Base-by-base conservation (phyloP, 2,113 vertebrate genomes). In the Pipra filicauda region DNA sequence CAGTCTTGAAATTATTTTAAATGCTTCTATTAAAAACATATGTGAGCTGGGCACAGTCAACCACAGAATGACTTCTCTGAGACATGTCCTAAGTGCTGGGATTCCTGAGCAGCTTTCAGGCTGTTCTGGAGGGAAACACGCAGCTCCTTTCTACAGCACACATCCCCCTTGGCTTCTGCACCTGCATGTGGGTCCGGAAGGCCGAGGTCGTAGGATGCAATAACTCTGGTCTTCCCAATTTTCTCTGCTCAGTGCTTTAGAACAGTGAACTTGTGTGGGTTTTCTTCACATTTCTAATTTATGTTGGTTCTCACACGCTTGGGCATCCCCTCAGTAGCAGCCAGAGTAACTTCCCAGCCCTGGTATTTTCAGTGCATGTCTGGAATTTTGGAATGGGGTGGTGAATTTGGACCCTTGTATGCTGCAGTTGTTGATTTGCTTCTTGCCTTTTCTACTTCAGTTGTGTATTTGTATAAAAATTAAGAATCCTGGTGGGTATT, bases 21-120 rank as follows among this genome's bases (percentile, higher is more conserved):
- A 39, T 35, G 37, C 58, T 96, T 91, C 88, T 74, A 71, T 92
- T 92, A 82, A 74, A 96, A 96, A 88, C 55, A 79, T 12, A 27
- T 2, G 19, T 0, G 4, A 95, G 37, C 6, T 10, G 76, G 64
- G 85, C 91, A 94, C 46, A 67, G 49, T 61, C 4, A 64, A 43
- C 64, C 1, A 0, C 12, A 7, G 72, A 54, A 48, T 26, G 59
- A 58, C 66, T 92, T 91, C 69, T 67, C 72, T 55, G 79, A 80
- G 86, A 43, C 8, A 2, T 6, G 26, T 71, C 49, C 80, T 35
- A 9, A 67, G 27, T 6, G 8, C 46, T 84, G 76, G 23, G 39
- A 73, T 28, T 91, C 79, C 76, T 78, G 75, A 81, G 72, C 62
- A 83, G 43, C 61, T 72, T 74, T 85, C 80, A 87, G 55, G 33